Percentiles rank a stretch among this genome's conserved stretches.
phyloP scores from a whole-genome alignment of 2,113 vertebrate genomes.

The Rhodinocichla rosea region DNA sequence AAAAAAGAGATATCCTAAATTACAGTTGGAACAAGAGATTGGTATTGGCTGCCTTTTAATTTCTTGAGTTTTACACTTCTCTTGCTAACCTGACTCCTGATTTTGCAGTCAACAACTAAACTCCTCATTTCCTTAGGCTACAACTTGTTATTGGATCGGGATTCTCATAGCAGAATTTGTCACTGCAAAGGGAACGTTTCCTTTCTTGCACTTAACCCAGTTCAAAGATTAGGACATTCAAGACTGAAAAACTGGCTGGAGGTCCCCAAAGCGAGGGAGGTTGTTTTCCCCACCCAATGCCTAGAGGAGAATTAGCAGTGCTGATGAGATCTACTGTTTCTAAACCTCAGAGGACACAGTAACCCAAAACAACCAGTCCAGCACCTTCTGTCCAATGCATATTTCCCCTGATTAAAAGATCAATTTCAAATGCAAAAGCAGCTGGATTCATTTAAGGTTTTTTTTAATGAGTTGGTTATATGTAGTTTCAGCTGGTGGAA shows the following conservation, averaged over 20 bases:
- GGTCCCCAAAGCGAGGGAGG: background rate
- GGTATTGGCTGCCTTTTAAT: background rate
- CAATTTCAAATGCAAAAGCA: background rate
- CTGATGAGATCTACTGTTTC: background rate
- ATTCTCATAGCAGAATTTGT: background rate
- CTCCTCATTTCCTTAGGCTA: background rate
- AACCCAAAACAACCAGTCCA: constrained; percentile 35
- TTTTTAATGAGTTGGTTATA: background rate
- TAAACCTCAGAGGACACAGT: background rate
- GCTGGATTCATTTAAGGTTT: background rate
- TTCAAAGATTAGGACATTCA: background rate
- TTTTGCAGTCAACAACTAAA: background rate
- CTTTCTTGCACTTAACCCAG: background rate
- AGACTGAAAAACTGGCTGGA: background rate
- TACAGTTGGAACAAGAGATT: background rate
- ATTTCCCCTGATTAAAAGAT: background rate
- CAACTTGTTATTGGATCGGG: background rate
- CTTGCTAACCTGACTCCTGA: background rate
- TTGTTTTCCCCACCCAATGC: background rate
- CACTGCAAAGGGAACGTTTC: background rate
- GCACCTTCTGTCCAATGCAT: background rate
- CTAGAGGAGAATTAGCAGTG: background rate
- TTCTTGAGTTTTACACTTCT: background rate
- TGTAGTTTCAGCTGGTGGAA: background rate
- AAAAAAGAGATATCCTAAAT: background rate